Base-by-base conservation (phyloP, 2,888 invertebrate genomes). In the Limnephilus auricula region DNA sequence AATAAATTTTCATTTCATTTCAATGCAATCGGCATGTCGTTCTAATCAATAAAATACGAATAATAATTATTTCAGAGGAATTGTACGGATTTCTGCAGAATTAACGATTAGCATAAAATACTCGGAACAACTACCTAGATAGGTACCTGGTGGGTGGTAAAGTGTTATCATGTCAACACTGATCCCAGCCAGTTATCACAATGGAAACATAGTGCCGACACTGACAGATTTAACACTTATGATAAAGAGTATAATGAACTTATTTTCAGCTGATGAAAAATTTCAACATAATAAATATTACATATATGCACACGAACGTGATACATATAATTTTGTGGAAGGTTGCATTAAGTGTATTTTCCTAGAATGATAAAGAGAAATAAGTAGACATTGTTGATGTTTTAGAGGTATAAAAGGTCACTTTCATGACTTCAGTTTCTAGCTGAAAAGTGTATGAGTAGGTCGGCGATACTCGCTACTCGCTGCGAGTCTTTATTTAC, bases 11-110 rank as follows among this genome's bases (percentile, higher is more conserved):
- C 65, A n/a, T 65, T 65, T 25, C 65, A n/a, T 34, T 82, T 82
- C 25, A 82, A 82, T 34, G 34, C 82, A 82, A 65, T 65, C 65
- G 65, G 82, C 32, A 82, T 82, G n/a, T 34, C 34, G 25, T 18
- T 34, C n/a, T 37, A 82, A 82, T 82, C 82, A 82, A 82, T 82
- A 34, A 34, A 82, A 40, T 50, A 65, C 65, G 65, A 65, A 65
- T 65, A 65, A 32, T 86, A 45, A 86, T 86, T 65, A 45, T 30
- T 45, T 45, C 45, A 86, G 45, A 30, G 45, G 86, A 86, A 86
- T 31, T 18, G 50, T 13, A 50, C n/a, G 30, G 86, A 45, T 86
- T 86, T 86, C 65, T 45, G 45, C 31, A 50, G 86, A 86, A 86
- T 45, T 18, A 50, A 9, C 50, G 31, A 86, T 86, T 65, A 86